Evolutionary conservation across 2,797 vertebrate genomes (phyloP).

Genomic region (Acanthornis magna): DNA sequence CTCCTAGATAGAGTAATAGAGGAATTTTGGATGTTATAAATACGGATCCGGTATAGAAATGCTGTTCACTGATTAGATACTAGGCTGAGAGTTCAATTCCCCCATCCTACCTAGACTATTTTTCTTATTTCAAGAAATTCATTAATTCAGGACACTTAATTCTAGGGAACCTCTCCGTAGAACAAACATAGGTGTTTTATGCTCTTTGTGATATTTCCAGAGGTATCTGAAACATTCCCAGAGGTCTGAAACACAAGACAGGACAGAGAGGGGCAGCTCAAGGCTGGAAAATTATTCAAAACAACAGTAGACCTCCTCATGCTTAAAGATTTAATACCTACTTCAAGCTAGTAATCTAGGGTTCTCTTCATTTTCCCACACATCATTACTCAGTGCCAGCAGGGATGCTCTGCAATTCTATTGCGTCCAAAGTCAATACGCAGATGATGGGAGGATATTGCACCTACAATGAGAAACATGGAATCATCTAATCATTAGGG

Average conservation of each 20-base stretch:
- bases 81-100: background rate
- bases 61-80: background rate
- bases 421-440: background rate
- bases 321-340: background rate
- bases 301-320: background rate
- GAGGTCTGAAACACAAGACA: background rate
- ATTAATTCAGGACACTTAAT: background rate
- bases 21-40: background rate
- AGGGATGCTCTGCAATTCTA: fast-evolving
- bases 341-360: background rate
- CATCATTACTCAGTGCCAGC: background rate
- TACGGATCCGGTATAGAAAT: background rate
- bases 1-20: background rate
- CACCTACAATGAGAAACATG: background rate
- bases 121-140: background rate
- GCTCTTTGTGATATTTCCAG: background rate
- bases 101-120: background rate
- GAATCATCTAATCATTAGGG: background rate
- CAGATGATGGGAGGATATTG: fast-evolving
- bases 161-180: background rate
- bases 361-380: background rate
- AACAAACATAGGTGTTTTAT: background rate
- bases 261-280: background rate
- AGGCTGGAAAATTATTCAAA: background rate
- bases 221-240: background rate